Percentiles rank a stretch among this genome's conserved stretches.
These are phyloP conservation scores for Drosophila rubida DNA, from an alignment of 2,888 invertebrate species.

Conservation along the genomic window DNA sequence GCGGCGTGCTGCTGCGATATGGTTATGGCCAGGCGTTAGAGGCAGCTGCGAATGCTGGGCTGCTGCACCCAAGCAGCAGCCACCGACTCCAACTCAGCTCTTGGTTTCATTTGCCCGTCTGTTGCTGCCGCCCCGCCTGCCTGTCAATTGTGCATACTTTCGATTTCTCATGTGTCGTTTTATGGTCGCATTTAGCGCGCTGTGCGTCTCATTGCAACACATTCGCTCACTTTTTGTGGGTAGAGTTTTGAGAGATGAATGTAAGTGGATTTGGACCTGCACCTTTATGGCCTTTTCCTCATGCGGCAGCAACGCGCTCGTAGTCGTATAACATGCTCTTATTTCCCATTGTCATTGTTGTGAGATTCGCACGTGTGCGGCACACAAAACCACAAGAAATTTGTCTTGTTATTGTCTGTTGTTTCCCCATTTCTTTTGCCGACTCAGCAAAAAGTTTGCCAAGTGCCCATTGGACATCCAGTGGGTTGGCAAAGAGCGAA, in stretches of 20 bases:
- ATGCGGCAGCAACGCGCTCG: conserved; percentile 2
- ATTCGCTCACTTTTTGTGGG: conserved; percentile 16
- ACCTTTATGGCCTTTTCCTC: conserved; percentile 62
- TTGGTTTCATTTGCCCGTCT: conserved; percentile 23
- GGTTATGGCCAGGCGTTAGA: conserved; percentile 36
- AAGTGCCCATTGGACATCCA: conserved; percentile 22
- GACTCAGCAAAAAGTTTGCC: conserved; percentile 45
- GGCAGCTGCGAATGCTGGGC: conserved; percentile 43
- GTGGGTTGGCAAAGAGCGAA: conserved; percentile 16
- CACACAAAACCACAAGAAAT: conserved; percentile 49
- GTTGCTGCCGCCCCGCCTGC: not conserved
- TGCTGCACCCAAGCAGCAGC: conserved; percentile 7
- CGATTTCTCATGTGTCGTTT: conserved; percentile 69
- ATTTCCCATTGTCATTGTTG: conserved; percentile 38
- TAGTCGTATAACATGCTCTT: conserved; percentile 1
- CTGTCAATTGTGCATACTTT: conserved; percentile 53
- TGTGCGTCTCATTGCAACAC: conserved; percentile 56
- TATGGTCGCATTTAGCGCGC: conserved; percentile 50
- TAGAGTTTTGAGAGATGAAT: conserved; percentile 22
- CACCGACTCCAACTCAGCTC: conserved; percentile 35
- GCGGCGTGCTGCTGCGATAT: conserved; percentile 43
- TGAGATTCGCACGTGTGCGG: conserved; percentile 62
- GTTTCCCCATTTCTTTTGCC: conserved; percentile 35
- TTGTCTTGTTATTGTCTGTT: conserved; percentile 43
- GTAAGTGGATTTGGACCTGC: conserved; percentile 67